Evolutionary conservation across 2,113 vertebrate species (phyloP), one percentile per base, ranked within the genome.

Genomic region (Psilopogon haemacephalus): DNA sequence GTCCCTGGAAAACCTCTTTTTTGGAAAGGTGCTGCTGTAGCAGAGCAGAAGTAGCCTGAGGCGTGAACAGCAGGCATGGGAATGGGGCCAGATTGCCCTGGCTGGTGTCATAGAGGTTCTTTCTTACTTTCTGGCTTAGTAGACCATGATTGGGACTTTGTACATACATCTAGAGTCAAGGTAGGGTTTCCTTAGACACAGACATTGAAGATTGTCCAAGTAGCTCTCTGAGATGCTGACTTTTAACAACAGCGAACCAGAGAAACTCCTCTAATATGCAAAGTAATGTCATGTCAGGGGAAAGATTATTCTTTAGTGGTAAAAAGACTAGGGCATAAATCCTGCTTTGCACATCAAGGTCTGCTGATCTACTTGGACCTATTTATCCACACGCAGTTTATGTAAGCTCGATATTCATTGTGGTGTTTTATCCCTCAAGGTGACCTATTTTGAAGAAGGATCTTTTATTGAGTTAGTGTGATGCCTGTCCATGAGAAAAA

Each of bases 331-430:
- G 77, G 52, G 58, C 62, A 64, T 81, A 95, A 96, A 92, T 94
- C 92, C 86, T 93, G 65, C 80, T 94, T 93, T 91, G 70, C 76
- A 33, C 54, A n/a, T 84, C 65, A 77, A 54, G 83, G 84, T 44
- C 73, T 77, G 70, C 84, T 94, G 63, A 93, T 90, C 83, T 86
- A 10, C 90, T 84, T 54, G 73, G n/a, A 23, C n/a, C 73, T 92
- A 18, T 84, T 93, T 86, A 84, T 84, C 70, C 84, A 38, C 50
- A 20, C 2, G 5, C 35, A 10, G 11, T 86, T 90, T 94, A 88
- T 56, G 69, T 93, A 91, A 93, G 63, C 52, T 79, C 88, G 76
- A 80, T 76, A 60, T 83, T n/a, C 73, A 56, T 19, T n/a, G 62
- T 74, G 54, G 62, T 2, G 0, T 70, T 75, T 71, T 67, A 46